Evolutionary conservation across 1,140 invertebrate genomes (phyloP), one percentile per base, ranked within the genome.

Genomic region (Charaxes varanes): DNA sequence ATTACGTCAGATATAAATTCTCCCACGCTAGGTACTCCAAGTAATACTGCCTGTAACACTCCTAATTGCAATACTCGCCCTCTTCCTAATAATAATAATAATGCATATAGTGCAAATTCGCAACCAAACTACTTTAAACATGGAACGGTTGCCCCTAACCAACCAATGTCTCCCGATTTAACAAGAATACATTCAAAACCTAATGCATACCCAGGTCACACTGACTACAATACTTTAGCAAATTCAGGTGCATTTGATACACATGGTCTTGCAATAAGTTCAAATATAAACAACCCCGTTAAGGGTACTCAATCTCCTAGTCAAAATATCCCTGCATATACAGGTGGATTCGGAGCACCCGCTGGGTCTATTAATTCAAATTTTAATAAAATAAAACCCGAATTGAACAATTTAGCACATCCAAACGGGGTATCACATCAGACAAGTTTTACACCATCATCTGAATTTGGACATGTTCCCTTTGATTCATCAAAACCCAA

Each of bases 271-370:
- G n/a, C n/a, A n/a, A n/a, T n/a, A n/a, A n/a, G n/a, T n/a, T n/a
- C n/a, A n/a, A n/a, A n/a, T n/a, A n/a, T n/a, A n/a, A n/a, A n/a
- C n/a, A n/a, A n/a, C n/a, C n/a, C n/a, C n/a, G n/a, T n/a, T n/a
- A n/a, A n/a, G n/a, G 13, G 13, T 12, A 10, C 6, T 26, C 13
- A 5, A 10, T 4, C 23, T 12, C 23, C 23, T 12, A 26, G 8
- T 34, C 28, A 49, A 27, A 24, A 16, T 21, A 11, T 15, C 17
- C 45, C 33, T n/a, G 19, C 16, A 12, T 53, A 60, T 31, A 28
- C 49, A 16, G 46, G 50, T 11, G 41, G 46, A 15, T 61, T 51
- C 42, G 50, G 57, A 15, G 46, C 40, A n/a, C 47, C 53, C 10
- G 26, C 46, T 17, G 46, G 40, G 17, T 14, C 24, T 6, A 24